Percentiles rank a stretch among this genome's conserved stretches.
These are phyloP conservation scores for Tetramorium simillimum DNA, from an alignment of 1,140 invertebrate species.

Conservation along the genomic window DNA sequence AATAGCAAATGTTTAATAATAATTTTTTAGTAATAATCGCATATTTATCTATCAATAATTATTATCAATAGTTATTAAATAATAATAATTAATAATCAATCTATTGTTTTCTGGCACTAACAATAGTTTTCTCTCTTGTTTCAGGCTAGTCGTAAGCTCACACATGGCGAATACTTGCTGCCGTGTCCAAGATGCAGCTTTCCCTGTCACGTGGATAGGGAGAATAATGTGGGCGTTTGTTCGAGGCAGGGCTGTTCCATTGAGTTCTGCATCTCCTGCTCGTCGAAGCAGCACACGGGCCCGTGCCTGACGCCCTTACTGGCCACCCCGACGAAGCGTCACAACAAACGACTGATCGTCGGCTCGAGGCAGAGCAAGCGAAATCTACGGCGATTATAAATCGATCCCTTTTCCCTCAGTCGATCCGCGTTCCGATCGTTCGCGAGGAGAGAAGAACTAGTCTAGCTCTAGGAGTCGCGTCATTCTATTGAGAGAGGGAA, in stretches of 20 bases:
- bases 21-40: too few relatives aligned
- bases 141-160: constrained; percentile 81
- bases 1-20: not conserved
- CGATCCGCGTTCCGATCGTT: not conserved
- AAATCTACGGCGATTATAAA: constrained; percentile 79
- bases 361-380: constrained; percentile 83
- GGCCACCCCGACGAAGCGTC: constrained; percentile 82
- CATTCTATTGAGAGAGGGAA: not conserved
- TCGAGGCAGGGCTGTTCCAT: constrained; percentile 80
- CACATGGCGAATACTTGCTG: constrained; percentile 78
- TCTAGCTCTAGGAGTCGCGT: constrained; percentile 19
- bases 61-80: not conserved
- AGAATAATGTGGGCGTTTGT: constrained; percentile 81
- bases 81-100: not conserved
- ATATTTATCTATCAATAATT: not conserved
- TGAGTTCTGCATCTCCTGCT: constrained; percentile 82
- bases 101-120: not conserved
- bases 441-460: constrained; percentile 24
- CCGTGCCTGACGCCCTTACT: constrained; percentile 82
- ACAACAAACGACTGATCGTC: constrained; percentile 77
- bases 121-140: constrained; percentile 62
- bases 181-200: constrained; percentile 83
- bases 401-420: not conserved
- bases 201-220: constrained; percentile 79
- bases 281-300: constrained; percentile 80